phyloP scores from a whole-genome alignment of 2,888 invertebrate genomes.

The Uropetala carovei region DNA sequence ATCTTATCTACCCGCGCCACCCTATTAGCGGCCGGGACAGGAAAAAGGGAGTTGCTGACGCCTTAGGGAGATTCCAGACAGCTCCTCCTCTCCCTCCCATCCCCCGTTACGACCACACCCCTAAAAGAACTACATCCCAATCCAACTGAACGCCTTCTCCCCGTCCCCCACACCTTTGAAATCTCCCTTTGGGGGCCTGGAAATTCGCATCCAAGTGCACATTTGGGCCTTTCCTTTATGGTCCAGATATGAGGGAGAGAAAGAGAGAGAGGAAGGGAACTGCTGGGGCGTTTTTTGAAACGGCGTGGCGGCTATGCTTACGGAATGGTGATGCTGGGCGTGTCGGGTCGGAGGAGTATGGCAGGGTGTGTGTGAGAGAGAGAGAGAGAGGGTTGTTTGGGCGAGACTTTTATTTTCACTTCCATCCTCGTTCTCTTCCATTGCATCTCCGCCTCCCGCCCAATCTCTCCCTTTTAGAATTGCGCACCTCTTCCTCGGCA shows the following conservation, averaged over 20 bases:
- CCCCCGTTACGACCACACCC: not conserved
- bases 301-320: constrained; percentile 21
- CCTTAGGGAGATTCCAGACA: constrained; percentile 36
- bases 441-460: not conserved
- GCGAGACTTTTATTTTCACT: constrained; percentile 60
- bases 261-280: not conserved
- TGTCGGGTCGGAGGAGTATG: not conserved
- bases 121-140: not conserved
- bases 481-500: not conserved
- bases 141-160: not conserved
- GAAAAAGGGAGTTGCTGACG: not conserved
- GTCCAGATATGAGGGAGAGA: constrained; percentile 31
- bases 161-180: not conserved
- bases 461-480: not conserved
- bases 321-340: constrained; percentile 37
- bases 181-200: not conserved
- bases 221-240: constrained; percentile 65
- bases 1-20: constrained; percentile 64
- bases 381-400: not conserved
- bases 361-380: not conserved
- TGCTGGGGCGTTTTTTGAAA: constrained; percentile 32
- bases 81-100: not conserved
- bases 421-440: constrained; percentile 48
- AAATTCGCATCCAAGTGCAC: constrained; percentile 63
- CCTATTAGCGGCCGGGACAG: constrained; percentile 37